Percentiles rank a stretch among this genome's conserved stretches.
Conservation (phyloP, 1,140 invertebrate genomes). For the Musca vetustissima region DNA sequence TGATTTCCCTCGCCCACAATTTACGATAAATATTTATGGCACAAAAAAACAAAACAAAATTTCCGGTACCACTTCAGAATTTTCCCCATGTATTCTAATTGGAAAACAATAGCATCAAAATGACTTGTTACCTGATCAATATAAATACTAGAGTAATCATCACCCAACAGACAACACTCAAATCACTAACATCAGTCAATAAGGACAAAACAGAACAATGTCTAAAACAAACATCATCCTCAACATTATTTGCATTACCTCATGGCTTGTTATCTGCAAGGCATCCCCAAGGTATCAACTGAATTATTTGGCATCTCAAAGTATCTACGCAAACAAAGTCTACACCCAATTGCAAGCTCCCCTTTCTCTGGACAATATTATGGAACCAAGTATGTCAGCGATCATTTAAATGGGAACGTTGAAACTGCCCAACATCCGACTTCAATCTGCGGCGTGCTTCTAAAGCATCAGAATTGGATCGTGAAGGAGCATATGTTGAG, state of each 20-base stretch:
- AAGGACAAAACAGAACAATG: too few relatives aligned
- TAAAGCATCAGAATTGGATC: constrained; percentile 51
- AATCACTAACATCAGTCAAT: too few relatives aligned
- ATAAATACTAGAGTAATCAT: too few relatives aligned
- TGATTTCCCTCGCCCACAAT: too few relatives aligned
- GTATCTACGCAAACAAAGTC: not conserved
- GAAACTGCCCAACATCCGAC: constrained; percentile 61
- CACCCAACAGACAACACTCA: too few relatives aligned
- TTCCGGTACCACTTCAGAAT: too few relatives aligned
- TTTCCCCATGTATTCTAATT: too few relatives aligned
- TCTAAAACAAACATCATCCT: too few relatives aligned
- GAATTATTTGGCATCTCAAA: not conserved
- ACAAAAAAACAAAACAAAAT: too few relatives aligned
- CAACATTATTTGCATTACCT: not conserved
- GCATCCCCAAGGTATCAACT: not conserved
- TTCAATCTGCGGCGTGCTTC: constrained; percentile 43
- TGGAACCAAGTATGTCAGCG: constrained; percentile 51
- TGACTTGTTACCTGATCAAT: too few relatives aligned
- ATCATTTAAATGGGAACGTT: constrained; percentile 63
- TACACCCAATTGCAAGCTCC: constrained; percentile 32
- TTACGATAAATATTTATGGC: too few relatives aligned
- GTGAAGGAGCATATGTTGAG: constrained; percentile 65
- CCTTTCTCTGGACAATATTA: constrained; percentile 43
- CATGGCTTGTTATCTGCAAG: not conserved
- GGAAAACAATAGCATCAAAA: too few relatives aligned